Percentiles rank a stretch among this genome's conserved stretches.
Evolutionary conservation across 2,888 invertebrate genomes (phyloP).

Genomic region (Thymelicus sylvestris): DNA sequence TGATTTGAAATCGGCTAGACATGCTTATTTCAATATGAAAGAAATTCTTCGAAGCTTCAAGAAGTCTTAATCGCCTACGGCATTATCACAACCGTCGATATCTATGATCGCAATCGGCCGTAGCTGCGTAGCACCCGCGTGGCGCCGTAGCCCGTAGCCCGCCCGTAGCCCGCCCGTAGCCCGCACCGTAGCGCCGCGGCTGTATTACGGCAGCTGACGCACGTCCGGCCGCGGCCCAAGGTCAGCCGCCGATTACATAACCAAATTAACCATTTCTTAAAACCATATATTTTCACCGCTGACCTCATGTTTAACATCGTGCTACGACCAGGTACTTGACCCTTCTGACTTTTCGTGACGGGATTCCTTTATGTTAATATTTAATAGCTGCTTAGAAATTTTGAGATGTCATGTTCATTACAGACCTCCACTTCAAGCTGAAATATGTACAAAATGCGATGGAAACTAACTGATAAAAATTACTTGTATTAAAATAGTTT

Average conservation of each 20-base stretch:
- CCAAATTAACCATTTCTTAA: slow-evolving; percentile 23
- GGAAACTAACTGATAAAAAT: too few species aligned
- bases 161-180: slow-evolving; percentile 16
- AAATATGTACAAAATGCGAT: too few species aligned
- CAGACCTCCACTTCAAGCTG: too few species aligned
- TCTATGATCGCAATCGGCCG: slow-evolving; percentile 12
- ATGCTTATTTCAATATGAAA: too few species aligned
- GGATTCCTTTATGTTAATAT: not conserved
- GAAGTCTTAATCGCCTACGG: too few species aligned
- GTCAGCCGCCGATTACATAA: slow-evolving; percentile 11
- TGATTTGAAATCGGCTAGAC: too few species aligned
- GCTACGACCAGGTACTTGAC: not conserved
- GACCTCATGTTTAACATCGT: slow-evolving; percentile 1
- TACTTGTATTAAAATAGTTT: too few species aligned
- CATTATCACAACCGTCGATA: not conserved
- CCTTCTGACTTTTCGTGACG: slow-evolving; percentile 8
- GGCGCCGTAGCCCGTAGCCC: slow-evolving; percentile 16
- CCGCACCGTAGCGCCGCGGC: not conserved
- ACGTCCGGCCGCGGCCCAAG: slow-evolving; percentile 28
- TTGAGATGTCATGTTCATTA: too few species aligned
- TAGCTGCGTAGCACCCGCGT: slow-evolving; percentile 1
- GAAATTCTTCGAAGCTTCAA: too few species aligned
- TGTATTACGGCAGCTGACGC: slow-evolving; percentile 19
- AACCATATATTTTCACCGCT: slow-evolving; percentile 1
- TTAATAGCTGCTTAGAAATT: too few species aligned